Base-by-base conservation (phyloP, 2,888 invertebrate genomes). In the Mantis religiosa region DNA sequence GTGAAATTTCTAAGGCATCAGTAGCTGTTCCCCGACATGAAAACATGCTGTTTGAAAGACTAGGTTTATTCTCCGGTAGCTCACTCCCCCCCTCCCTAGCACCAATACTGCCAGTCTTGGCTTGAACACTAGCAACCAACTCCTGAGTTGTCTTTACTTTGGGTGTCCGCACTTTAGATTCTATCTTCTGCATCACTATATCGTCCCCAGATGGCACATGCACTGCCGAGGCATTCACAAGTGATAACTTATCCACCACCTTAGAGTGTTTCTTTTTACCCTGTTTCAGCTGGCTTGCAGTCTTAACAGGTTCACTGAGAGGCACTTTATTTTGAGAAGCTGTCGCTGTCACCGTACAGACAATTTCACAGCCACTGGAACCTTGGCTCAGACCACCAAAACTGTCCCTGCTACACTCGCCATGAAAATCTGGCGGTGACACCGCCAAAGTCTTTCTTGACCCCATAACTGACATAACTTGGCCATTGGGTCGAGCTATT, bases 91-190 rank as follows among this genome's bases (percentile, higher is more conserved):
- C 92, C 91, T 88, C 92, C 91, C 89, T 91, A 92, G 92, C 95
- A 94, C 91, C 95, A 95, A 82, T 95, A 94, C 86, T 85, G 30
- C 85, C 85, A 89, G 92, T 92, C 87, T 93, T 92, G 88, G 92
- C 93, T 93, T 96, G 96, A 91, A 97, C 94, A 93, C 97, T 96
- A 88, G 96, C 97, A 90, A 98, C 94, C 89, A 98, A 93, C 93
- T 98, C 97, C 92, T 97, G 96, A 0, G 98, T 98, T 41, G 96
- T 97, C 93, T 96, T 96, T 85, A 96, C 94, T 92, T 95, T 95
- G 28, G 95, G 95, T 92, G 95, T 95, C 84, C 95, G 93, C 41
- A 94, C 94, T 90, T 95, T 94, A 91, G 95, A 94, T 83, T 95
- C 95, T 91, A 95, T 93, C 92, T 95, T 95, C 91, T 94, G 94